Evolutionary conservation across 1,140 invertebrate genomes (phyloP).

Genomic region (Pantala flavescens): DNA sequence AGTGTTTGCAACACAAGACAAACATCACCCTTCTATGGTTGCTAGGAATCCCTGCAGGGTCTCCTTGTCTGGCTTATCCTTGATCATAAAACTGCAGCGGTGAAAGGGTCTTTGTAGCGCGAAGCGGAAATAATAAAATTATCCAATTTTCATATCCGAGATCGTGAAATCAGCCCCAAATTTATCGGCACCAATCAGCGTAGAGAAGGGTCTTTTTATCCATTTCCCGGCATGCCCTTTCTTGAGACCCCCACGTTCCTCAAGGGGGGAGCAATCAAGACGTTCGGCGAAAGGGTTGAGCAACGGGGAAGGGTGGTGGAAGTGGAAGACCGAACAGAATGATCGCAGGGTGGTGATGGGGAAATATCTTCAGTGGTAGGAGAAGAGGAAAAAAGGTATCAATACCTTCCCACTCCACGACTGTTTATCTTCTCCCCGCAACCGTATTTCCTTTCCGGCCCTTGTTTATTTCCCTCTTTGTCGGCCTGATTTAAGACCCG

Average conservation of each 20-base stretch:
- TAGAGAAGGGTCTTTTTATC: no score
- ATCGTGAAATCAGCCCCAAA: no score
- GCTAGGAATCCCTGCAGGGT: no score
- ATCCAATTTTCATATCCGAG: no score
- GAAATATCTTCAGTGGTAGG: neutral
- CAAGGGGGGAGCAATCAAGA: neutral
- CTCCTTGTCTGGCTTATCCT: no score
- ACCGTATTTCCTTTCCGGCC: neutral
- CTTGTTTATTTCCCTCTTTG: constrained; percentile 1
- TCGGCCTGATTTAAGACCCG: neutral
- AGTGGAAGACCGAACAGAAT: neutral
- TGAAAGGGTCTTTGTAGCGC: no score
- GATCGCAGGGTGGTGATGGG: neutral
- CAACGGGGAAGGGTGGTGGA: neutral
- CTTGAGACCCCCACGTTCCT: neutral
- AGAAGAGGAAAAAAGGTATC: neutral
- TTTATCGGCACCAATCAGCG: no score
- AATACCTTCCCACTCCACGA: neutral
- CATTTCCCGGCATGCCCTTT: no score
- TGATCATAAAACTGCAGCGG: no score
- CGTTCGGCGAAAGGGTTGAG: neutral
- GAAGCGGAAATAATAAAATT: no score
- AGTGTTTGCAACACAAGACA: no score
- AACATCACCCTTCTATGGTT: no score
- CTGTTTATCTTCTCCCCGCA: neutral